phyloP scores from a whole-genome alignment of 2,113 vertebrate genomes.

The Henicopernis longicauda region DNA sequence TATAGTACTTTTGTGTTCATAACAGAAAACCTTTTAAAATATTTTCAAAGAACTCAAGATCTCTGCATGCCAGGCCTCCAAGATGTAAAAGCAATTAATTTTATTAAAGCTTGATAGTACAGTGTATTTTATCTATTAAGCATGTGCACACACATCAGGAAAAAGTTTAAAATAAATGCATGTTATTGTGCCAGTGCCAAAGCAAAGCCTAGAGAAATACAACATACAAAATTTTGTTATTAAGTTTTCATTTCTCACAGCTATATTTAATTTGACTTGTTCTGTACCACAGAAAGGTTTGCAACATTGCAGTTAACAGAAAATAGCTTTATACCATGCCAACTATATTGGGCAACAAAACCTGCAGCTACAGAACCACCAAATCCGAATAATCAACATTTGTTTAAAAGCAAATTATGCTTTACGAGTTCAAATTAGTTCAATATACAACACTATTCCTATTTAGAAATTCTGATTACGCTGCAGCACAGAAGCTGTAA shows the following conservation, averaged over 20 bases:
- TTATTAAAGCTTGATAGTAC: background rate
- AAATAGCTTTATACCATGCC: background rate
- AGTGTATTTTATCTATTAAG: background rate
- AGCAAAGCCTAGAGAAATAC: background rate
- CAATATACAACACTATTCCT: background rate
- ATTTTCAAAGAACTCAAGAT: background rate
- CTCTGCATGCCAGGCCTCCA: background rate
- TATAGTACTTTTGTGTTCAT: background rate
- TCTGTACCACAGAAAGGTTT: background rate
- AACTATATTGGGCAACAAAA: background rate
- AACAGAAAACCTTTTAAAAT: background rate
- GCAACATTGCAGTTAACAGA: background rate
- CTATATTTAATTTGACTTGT: background rate
- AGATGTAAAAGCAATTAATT: background rate
- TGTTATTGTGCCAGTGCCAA: background rate
- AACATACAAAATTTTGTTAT: background rate
- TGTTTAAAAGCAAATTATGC: background rate
- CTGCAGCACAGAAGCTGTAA: background rate
- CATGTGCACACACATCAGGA: background rate
- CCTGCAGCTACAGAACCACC: background rate
- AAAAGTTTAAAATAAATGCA: background rate
- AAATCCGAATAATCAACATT: background rate
- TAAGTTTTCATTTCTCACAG: background rate
- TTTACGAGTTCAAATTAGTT: background rate
- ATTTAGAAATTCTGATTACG: accelerated